Evolutionary conservation across 2,888 invertebrate species (phyloP).

Genomic region (Phyllotreta cruciferae): DNA sequence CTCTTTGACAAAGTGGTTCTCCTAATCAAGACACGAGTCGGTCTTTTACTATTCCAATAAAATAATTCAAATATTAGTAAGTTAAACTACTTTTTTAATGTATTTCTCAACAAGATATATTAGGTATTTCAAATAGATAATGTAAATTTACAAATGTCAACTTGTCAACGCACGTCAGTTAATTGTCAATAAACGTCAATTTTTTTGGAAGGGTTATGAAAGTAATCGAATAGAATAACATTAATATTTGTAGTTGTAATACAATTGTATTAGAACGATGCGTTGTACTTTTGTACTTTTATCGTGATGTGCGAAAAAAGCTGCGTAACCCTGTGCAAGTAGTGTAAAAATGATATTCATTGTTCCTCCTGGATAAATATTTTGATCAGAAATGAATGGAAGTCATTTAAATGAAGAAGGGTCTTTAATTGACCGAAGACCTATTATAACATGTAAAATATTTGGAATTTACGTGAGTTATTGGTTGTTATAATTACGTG

Average conservation of each 20-base stretch:
- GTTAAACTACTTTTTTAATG: too few species aligned
- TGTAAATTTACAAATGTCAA: too few species aligned
- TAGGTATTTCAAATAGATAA: too few species aligned
- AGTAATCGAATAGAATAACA: slow-evolving; percentile 9
- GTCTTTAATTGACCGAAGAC: slow-evolving; percentile 72
- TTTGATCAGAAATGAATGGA: slow-evolving; percentile 66
- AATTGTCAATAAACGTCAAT: neutral
- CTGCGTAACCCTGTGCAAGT: slow-evolving; percentile 2
- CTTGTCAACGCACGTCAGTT: too few species aligned
- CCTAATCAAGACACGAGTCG: too few species aligned
- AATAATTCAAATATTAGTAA: too few species aligned
- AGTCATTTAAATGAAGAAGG: slow-evolving; percentile 63
- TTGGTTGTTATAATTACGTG: slow-evolving; percentile 1
- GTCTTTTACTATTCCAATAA: too few species aligned
- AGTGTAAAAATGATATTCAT: slow-evolving; percentile 48
- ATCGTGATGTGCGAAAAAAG: slow-evolving; percentile 3
- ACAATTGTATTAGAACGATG: slow-evolving; percentile 2
- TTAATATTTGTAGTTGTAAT: too few species aligned
- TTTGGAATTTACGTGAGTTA: neutral
- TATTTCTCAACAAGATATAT: too few species aligned
- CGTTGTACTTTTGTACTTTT: slow-evolving; percentile 8
- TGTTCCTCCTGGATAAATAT: slow-evolving; percentile 52
- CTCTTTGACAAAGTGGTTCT: too few species aligned
- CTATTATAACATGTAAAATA: slow-evolving; percentile 75
- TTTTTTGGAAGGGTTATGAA: slow-evolving; percentile 19